Conservation (phyloP, 2,113 vertebrate species). For the Scomber japonicus region DNA sequence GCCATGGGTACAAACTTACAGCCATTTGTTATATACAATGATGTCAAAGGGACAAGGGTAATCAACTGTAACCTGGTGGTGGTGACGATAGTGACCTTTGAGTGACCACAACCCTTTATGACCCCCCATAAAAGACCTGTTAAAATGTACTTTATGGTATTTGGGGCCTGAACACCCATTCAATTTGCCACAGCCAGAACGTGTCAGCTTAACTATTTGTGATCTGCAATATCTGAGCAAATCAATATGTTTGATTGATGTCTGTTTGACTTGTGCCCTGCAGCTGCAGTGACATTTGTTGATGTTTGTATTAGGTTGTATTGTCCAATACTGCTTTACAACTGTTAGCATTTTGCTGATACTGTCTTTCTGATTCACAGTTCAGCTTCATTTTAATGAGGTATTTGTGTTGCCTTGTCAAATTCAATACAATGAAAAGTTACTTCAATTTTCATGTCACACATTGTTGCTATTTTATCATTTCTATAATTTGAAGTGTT, state of each 20-base stretch:
- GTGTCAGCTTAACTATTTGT: conserved; percentile 36
- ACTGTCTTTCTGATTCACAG: not conserved
- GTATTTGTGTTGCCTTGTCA: conserved; percentile 2
- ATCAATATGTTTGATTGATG: conserved; percentile 38
- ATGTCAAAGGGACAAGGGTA: conserved; percentile 56
- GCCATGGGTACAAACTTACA: conserved; percentile 57
- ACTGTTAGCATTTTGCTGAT: not conserved
- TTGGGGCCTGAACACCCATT: conserved; percentile 13
- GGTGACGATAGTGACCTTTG: conserved; percentile 52
- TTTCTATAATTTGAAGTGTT: conserved; percentile 5
- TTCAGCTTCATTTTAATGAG: not conserved
- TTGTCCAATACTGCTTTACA: not conserved
- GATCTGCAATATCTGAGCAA: conserved; percentile 42
- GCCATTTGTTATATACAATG: conserved; percentile 63
- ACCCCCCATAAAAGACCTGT: conserved; percentile 52
- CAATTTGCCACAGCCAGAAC: conserved; percentile 10
- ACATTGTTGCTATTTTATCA: conserved; percentile 6
- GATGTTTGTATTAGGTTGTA: conserved; percentile 15
- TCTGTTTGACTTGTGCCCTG: not conserved
- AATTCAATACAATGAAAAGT: not conserved
- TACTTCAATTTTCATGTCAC: not conserved
- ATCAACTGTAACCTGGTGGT: conserved; percentile 48
- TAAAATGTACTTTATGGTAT: conserved; percentile 37
- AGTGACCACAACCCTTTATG: conserved; percentile 40
- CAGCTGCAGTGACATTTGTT: conserved; percentile 22